Base-by-base conservation (phyloP, 37 sponge, comb jelly and placozoan genomes). In the Spongilla lacustris region DNA sequence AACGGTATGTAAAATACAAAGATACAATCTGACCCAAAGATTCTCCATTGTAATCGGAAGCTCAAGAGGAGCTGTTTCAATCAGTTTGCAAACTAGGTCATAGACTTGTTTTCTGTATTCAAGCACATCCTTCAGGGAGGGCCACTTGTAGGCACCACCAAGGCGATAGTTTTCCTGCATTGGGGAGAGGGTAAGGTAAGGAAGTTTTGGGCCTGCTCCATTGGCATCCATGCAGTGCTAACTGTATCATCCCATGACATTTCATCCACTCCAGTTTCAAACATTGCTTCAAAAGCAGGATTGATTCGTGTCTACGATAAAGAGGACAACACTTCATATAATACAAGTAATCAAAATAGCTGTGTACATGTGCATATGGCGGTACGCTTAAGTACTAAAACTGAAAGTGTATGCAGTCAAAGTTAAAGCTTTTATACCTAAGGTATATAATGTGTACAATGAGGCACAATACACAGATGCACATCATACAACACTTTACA, bases 231-330 rank as follows among this genome's bases (percentile, higher is more conserved):
- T 72, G 30, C 17, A 12, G n/a, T 27, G 73, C 93, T 88, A 29
- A 93, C 94, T 0, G 93, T 92, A 46, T 89, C 90, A 83, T 95
- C 96, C 96, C 92, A 95, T 36, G 93, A 86, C 90, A 95, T 87
- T 49, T 95, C 96, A 82, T 95, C 90, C 48, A 95, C 96, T 24
- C 96, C 96, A 17, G 96, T 95, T 70, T 95, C 93, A 87, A 95
- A 92, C 72, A 92, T 17, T 5, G 73, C 71, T 66, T 95, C 96
- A 84, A 87, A 88, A 23, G 77, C 67, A 0, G 6, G 13, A 72
- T 92, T 83, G 37, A 95, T 83, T 66, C 90, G 86, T 73, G 86
- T 82, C 96, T 95, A n/a, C 49, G 6, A 92, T 22, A 32, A 29
- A 66, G 0, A n/a, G 48, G 13, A 77, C 8, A 46, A 46, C 4